A percentile compares a stretch with the other conserved stretches of the same genome.
These are phyloP conservation scores for Pelagia noctiluca DNA, from an alignment of 30 jellyfish, hydroid and myxozoan species.

Conservation along the genomic window DNA sequence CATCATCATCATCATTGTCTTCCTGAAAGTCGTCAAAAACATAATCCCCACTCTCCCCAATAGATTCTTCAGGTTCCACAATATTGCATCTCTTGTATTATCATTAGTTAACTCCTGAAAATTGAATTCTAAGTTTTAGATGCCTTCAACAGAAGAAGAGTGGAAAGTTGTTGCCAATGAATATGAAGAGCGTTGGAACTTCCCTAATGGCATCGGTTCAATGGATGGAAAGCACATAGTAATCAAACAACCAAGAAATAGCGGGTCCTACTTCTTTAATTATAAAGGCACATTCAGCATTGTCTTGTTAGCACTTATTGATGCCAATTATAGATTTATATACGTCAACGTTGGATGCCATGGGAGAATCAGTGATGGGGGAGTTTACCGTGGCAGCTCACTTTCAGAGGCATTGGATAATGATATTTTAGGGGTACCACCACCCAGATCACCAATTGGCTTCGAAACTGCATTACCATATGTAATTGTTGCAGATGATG, in stretches of 20 bases:
- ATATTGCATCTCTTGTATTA: too few relatives aligned
- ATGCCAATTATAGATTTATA: slow-evolving; percentile 47
- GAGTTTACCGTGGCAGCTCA: slow-evolving; percentile 5
- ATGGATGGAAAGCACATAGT: slow-evolving; percentile 66
- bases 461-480: background rate
- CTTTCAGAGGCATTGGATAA: slow-evolving; percentile 7
- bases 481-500: slow-evolving; percentile 14
- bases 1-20: background rate
- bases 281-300: slow-evolving; percentile 61
- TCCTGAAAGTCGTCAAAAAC: background rate
- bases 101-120: slow-evolving; percentile 1
- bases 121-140: slow-evolving; percentile 27
- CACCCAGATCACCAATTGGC: slow-evolving; percentile 28
- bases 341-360: slow-evolving; percentile 61
- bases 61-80: too few relatives aligned
- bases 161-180: slow-evolving; percentile 47
- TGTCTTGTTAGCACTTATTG: slow-evolving; percentile 63
- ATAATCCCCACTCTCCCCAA: background rate
- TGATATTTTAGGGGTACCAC: slow-evolving; percentile 9
- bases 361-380: slow-evolving; percentile 65
- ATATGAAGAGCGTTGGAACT: slow-evolving; percentile 38
- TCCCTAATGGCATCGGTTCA: slow-evolving; percentile 65
- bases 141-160: slow-evolving; percentile 60
- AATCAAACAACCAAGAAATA: slow-evolving; percentile 44
- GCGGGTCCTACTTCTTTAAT: slow-evolving; percentile 44